These are phyloP conservation scores for Tineola bisselliella DNA, from an alignment of 2,888 invertebrate species.

Conservation along the genomic window DNA sequence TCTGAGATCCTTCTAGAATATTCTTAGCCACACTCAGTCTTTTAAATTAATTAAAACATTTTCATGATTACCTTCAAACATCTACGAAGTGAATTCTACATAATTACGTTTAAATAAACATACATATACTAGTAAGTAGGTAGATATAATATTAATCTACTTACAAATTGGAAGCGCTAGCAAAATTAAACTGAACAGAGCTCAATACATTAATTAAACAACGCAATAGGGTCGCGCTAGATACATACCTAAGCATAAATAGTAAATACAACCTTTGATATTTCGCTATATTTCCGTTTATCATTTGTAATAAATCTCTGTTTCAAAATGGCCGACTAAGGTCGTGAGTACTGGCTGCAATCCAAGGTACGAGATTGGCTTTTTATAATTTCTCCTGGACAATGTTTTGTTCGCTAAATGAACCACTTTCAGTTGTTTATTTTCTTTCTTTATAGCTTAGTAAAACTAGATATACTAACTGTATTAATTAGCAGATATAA, in stretches of 20 bases:
- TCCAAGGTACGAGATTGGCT: constrained; percentile 33
- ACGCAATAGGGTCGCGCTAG: background rate
- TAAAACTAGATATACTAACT: no score
- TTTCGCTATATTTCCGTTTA: background rate
- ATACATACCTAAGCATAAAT: background rate
- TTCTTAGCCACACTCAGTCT: no score
- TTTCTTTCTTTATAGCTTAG: no score
- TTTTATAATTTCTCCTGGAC: constrained; percentile 28
- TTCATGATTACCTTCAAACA: no score
- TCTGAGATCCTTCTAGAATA: no score
- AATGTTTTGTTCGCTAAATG: constrained; percentile 24
- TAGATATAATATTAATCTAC: background rate
- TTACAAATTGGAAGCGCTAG: background rate
- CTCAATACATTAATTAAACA: background rate
- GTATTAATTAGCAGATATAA: no score
- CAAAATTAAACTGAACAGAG: background rate
- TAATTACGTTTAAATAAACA: background rate
- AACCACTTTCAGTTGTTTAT: background rate
- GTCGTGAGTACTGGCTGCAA: constrained; percentile 30
- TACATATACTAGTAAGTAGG: background rate
- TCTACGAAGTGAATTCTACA: no score
- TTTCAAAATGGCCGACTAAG: constrained; percentile 1
- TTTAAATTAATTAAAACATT: no score
- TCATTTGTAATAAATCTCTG: constrained; percentile 8
- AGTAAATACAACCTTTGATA: background rate